Evolutionary conservation across 2,888 invertebrate genomes (phyloP), one percentile per base, ranked within the genome.

Genomic region (Synanthedon tipuliformis): DNA sequence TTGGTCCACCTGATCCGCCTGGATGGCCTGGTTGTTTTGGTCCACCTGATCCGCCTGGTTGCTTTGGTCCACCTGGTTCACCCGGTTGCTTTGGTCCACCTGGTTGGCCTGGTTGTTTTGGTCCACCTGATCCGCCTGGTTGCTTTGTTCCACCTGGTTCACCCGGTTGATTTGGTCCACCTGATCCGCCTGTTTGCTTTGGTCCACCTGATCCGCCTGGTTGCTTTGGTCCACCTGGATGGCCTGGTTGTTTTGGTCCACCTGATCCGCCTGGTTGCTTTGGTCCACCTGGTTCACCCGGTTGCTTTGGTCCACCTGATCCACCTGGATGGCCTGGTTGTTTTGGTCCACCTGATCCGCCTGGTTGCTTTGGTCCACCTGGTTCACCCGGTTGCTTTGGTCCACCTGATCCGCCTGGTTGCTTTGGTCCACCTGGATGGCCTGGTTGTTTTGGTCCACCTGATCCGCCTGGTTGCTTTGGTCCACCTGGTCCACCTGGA

Each of bases 211-310:
- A 50, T 48, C 48, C 12, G 15, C 55, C 55, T 48, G 54, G 55
- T 41, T 41, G 41, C 4, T 1, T 18, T 40, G 41, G 51, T 51
- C 41, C 12, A 1, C 15, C 15, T 18, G 50, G 50, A 2, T 50
- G 7, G 1, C 27, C 50, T 34, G 50, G 50, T 23, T 18, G 18
- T 2, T 3, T 56, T 41, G 56, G 51, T 34, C n/a, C 49, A 88
- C 68, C 90, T 89, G 54, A 89, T 85, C 41, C 68, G 87, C 60
- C 54, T 15, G 51, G 52, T 23, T 18, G 10, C 40, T 41, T 87
- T 52, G 23, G 16, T 3, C 3, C 1, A 1, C 23, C 71, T 85
- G 64, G 89, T 87, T n/a, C 69, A 84, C 60, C 68, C 87, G 61
- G 89, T 85, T 54, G 51, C 12, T 58, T 61, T 23, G 61, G 57